Base-by-base conservation (phyloP, 2,113 vertebrate species). In the Pelodiscus sinensis region DNA sequence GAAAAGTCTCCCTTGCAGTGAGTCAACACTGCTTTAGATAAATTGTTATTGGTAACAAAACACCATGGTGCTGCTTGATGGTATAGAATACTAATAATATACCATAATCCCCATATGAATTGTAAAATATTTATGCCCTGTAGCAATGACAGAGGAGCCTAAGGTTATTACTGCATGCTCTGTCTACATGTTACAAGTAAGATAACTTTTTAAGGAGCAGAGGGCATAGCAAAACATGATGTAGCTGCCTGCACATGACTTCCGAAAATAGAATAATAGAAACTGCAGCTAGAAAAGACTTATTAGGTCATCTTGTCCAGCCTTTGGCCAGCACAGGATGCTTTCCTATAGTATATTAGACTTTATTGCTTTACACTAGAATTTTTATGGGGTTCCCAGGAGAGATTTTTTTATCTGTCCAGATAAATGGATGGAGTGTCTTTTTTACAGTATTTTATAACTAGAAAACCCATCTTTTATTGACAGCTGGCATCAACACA, bases 331-430 rank as follows among this genome's bases (percentile, higher is more conserved):
- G 82, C 90, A 78, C 79, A 92, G 96, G 44, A 96, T 94, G 96
- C 90, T 94, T 93, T 89, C 92, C 87, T 88, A 82, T 86, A 90
- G 93, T 93, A 52, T 93, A 92, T 96, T 96, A 95, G 50, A 95
- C 91, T 97, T 94, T 96, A 95, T 84, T 97, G 82, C 90, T 97
- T 97, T 94, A 86, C 86, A 90, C 89, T 94, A 92, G 85, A 95
- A 84, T 94, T 97, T 96, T 35, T 35, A 84, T 79, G 86, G 62
- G 51, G 92, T 95, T 92, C 93, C 51, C 89, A 86, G 75, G 91
- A 97, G 90, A 97, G 50, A 44, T 92, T 97, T 97, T 97, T 96
- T 96, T 54, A 89, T 97, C 88, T 97, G 71, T 92, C 31, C 56
- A 92, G 88, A 93, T 86, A 83, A 73, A 93, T 95, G 89, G 95